Conservation (phyloP, 2,888 invertebrate species). For the Aphidius colemani region DNA sequence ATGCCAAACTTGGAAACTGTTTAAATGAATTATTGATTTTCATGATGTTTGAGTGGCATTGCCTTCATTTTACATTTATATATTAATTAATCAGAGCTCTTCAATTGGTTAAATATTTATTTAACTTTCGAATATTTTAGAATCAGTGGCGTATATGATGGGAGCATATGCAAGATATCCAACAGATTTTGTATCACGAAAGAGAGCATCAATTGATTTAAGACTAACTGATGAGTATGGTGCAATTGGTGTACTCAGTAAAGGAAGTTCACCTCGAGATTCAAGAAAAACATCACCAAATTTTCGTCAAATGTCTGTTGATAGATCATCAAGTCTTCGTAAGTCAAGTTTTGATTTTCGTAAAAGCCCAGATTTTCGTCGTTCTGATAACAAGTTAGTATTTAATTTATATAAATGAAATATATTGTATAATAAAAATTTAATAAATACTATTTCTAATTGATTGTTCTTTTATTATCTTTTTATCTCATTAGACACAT, state of each 20-base stretch:
- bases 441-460: not conserved
- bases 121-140: not conserved
- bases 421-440: constrained; percentile 5
- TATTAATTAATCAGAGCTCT: not conserved
- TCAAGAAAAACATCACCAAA: constrained; percentile 53
- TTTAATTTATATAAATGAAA: no score
- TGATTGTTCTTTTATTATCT: constrained; percentile 13
- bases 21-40: constrained; percentile 2
- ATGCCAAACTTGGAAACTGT: not conserved
- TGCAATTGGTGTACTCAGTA: constrained; percentile 40
- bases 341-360: constrained; percentile 56
- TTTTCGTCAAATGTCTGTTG: constrained; percentile 56
- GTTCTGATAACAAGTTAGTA: constrained; percentile 49
- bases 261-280: constrained; percentile 50
- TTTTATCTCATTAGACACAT: constrained; percentile 41
- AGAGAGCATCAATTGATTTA: constrained; percentile 54
- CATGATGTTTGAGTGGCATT: not conserved
- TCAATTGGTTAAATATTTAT: not conserved
- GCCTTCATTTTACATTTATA: not conserved
- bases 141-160: constrained; percentile 31
- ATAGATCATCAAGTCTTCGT: constrained; percentile 48
- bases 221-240: constrained; percentile 48
- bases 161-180: constrained; percentile 53
- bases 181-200: constrained; percentile 53
- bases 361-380: constrained; percentile 54